Conservation (phyloP, 2,888 invertebrate species). For the Xestia xanthographa region DNA sequence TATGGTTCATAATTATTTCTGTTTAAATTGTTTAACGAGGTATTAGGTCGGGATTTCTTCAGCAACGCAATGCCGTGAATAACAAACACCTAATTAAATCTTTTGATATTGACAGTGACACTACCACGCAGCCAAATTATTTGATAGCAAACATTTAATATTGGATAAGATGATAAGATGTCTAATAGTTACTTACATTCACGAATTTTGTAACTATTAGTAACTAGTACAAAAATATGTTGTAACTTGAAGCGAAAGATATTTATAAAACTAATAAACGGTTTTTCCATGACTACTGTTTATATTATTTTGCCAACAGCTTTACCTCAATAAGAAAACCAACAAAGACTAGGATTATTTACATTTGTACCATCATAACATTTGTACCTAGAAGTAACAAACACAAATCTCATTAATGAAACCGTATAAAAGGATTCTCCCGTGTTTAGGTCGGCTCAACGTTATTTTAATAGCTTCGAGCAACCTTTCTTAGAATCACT, state of each 20-base stretch:
- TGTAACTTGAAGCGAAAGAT: background rate
- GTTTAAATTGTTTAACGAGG: too few species aligned
- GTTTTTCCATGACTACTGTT: background rate
- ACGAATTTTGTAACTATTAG: background rate
- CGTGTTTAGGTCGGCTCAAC: background rate
- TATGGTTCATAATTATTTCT: background rate
- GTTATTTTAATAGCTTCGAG: slow-evolving; percentile 33
- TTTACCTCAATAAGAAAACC: background rate
- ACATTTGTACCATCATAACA: background rate
- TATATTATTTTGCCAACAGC: background rate
- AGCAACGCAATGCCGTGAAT: background rate
- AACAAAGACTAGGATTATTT: background rate
- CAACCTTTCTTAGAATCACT: slow-evolving; percentile 19
- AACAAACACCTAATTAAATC: background rate
- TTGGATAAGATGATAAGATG: background rate
- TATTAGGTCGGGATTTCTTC: background rate
- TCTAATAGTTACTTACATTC: background rate
- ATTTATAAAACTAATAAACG: background rate
- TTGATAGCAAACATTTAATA: background rate
- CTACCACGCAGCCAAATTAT: background rate
- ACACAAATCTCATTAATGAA: slow-evolving; percentile 5
- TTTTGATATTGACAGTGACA: background rate
- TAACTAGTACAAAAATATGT: too few species aligned
- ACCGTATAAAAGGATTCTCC: background rate
- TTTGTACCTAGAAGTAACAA: background rate